A percentile compares a stretch with the other conserved stretches of the same genome.
Conservation (phyloP, 2,888 invertebrate genomes). For the Metalampra italica region DNA sequence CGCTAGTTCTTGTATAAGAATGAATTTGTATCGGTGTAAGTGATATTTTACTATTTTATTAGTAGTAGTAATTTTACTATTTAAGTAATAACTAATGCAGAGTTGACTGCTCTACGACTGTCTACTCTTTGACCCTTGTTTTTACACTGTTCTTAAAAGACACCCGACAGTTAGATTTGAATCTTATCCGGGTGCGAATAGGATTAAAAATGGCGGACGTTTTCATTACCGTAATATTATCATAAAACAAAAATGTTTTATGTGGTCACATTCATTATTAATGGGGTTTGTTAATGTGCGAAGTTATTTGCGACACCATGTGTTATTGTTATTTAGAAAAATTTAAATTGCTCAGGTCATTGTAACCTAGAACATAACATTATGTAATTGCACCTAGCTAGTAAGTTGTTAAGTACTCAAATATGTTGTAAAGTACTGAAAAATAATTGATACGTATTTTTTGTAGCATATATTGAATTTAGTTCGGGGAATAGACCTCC, state of each 20-base stretch:
- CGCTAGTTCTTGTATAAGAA: too few species aligned
- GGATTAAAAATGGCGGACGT: slow-evolving; percentile 50
- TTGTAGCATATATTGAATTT: too few species aligned
- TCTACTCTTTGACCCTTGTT: slow-evolving; percentile 5
- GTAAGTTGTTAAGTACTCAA: too few species aligned
- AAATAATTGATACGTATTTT: too few species aligned
- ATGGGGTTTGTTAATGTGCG: background rate
- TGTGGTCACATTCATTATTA: background rate
- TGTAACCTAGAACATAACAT: too few species aligned
- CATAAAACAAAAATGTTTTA: background rate
- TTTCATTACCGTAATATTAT: slow-evolving; percentile 12
- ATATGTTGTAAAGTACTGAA: too few species aligned
- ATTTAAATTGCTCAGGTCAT: too few species aligned
- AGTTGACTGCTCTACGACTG: background rate
- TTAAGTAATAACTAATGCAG: background rate
- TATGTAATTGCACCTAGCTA: too few species aligned
- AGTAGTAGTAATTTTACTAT: background rate
- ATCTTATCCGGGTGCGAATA: slow-evolving; percentile 35
- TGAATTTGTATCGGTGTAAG: too few species aligned
- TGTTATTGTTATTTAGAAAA: too few species aligned
- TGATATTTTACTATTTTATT: too few species aligned
- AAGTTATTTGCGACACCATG: background rate
- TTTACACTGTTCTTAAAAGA: slow-evolving; percentile 6
- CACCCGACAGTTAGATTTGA: slow-evolving; percentile 13
- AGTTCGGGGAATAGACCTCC: too few species aligned